A percentile compares a stretch with the other conserved stretches of the same genome.
phyloP scores from a whole-genome alignment of 2,113 vertebrate genomes.

The Xyrauchen texanus region DNA sequence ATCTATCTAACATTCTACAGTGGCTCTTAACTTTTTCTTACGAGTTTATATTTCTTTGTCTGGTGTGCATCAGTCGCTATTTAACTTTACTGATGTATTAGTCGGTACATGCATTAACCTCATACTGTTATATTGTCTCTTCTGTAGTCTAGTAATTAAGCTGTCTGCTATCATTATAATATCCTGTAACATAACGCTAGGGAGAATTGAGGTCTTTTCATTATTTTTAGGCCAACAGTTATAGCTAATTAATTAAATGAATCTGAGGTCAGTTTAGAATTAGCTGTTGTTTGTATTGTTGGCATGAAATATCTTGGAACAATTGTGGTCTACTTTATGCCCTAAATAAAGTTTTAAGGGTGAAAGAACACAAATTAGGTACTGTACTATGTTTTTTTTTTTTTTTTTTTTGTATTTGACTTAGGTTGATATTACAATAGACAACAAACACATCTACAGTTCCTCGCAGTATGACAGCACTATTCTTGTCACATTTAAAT shows the following conservation, averaged over 20 bases:
- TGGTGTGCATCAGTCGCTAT: constrained; percentile 56
- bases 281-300: constrained; percentile 32
- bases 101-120: constrained; percentile 64
- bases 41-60: constrained; percentile 69
- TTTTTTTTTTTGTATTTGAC: background rate
- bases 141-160: constrained; percentile 62
- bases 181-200: constrained; percentile 61
- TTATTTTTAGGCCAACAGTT: constrained; percentile 68
- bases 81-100: constrained; percentile 50
- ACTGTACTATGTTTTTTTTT: constrained; percentile 14
- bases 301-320: constrained; percentile 15
- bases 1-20: constrained; percentile 33
- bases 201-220: constrained; percentile 64
- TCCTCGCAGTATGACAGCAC: constrained; percentile 61
- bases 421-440: constrained; percentile 15
- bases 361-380: constrained; percentile 12
- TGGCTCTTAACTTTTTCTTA: constrained; percentile 58
- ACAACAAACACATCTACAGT: constrained; percentile 13
- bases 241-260: constrained; percentile 45
- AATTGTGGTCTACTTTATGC: constrained; percentile 5
- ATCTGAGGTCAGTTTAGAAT: constrained; percentile 28
- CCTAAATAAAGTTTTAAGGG: background rate
- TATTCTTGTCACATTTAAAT: constrained; percentile 52
- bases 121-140: constrained; percentile 58
- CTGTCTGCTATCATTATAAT: constrained; percentile 69